Evolutionary conservation across 1,140 invertebrate species (phyloP), one percentile per base, ranked within the genome.

Genomic region (Leptinotarsa undecemlineata): DNA sequence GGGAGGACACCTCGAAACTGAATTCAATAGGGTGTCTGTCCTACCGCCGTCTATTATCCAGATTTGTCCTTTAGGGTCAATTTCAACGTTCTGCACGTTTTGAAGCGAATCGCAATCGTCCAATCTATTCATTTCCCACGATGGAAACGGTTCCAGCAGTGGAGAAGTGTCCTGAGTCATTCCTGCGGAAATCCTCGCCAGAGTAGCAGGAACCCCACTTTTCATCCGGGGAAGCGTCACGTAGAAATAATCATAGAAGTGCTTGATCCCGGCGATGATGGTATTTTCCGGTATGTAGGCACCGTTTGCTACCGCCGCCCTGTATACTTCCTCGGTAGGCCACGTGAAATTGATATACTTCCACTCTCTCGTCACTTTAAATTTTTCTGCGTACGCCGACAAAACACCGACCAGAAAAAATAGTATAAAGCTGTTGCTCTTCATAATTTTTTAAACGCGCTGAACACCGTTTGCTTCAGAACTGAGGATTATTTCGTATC

Each of bases 31-130:
- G 3, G 83, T 85, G n/a, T 79, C 68, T 0, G 89, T 86, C 4
- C 89, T 86, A 0, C 92, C 92, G 14, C 89, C 88, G 77, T 93
- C 92, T 63, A 92, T 82, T 8, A 92, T 88, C 91, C 92, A 93
- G 87, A 93, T 89, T 2, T 89, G 84, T 5, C 91, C 91, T 21
- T 87, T 86, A 0, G 87, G 87, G 78, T 93, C 91, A 21, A 93
- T 90, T 82, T 92, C 91, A 73, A 93, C 85, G 78, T 90, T 90
- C 80, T 92, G 91, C 5, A 93, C 91, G 75, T 90, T 90, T 78
- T 93, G 92, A 42, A 93, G 86, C 2, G 90, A 87, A 2, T 81
- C 82, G 82, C 92, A 93, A 48, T 89, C 85, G 0, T 88, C 90
- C 2, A 91, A 33, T 6, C 84, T 82, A 81, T 93, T 92, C 85